phyloP scores from a whole-genome alignment of 2,113 vertebrate species.

The Dicrurus megarhynchus region DNA sequence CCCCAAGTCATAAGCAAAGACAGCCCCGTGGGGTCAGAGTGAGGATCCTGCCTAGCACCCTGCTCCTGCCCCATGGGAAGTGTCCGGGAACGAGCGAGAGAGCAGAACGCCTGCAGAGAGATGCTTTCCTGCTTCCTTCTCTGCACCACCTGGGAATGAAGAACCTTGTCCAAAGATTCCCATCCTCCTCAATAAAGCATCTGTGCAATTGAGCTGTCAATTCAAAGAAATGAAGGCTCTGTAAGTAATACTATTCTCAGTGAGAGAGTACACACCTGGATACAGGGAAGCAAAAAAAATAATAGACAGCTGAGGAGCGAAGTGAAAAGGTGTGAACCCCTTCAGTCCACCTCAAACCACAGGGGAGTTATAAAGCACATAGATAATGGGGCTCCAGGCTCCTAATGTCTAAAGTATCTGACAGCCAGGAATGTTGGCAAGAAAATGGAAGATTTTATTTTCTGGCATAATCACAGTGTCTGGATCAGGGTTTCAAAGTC shows the following conservation, averaged over 20 bases:
- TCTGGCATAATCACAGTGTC: not conserved
- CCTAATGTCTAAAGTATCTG: not conserved
- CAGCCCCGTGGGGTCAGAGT: not conserved
- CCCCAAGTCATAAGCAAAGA: not conserved
- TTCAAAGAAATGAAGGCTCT: not conserved
- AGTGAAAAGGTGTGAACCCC: not conserved
- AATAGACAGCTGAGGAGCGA: not conserved
- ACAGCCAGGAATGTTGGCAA: not conserved
- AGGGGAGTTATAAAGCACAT: not conserved
- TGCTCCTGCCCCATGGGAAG: not conserved
- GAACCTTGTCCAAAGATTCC: not conserved
- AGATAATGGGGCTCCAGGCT: not conserved
- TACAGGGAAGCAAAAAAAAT: not conserved
- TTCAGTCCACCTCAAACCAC: not conserved
- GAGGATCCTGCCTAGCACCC: not conserved
- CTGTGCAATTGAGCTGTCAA: accelerated
- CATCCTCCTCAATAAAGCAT: not conserved
- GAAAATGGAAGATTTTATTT: not conserved
- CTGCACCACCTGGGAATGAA: not conserved
- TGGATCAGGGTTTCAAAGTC: not conserved
- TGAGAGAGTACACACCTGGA: not conserved
- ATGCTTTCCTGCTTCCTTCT: not conserved
- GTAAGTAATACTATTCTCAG: not conserved
- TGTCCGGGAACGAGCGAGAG: not conserved
- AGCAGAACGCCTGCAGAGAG: not conserved